phyloP scores from a whole-genome alignment of 1,140 invertebrate genomes.

The Macrobrachium rosenbergii region DNA sequence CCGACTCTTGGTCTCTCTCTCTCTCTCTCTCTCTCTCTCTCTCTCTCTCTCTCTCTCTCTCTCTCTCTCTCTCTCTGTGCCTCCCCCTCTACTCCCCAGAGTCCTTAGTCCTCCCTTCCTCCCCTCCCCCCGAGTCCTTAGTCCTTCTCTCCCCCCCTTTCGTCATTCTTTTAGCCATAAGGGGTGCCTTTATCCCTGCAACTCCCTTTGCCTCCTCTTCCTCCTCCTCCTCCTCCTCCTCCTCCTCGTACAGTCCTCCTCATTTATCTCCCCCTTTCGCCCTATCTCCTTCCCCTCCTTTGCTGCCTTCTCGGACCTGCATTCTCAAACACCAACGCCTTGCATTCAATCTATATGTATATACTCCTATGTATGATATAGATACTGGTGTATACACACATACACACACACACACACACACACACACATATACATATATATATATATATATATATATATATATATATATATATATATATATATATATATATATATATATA shows the following conservation, averaged over 20 bases:
- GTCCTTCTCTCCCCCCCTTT: constrained; percentile 3
- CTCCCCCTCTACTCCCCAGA: not conserved
- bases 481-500: not conserved
- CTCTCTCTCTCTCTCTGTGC: not conserved
- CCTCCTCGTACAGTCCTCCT: not conserved
- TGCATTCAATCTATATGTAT: too few relatives aligned
- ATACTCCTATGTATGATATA: too few relatives aligned
- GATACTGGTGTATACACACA: too few relatives aligned
- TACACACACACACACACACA: too few relatives aligned
- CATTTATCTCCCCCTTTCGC: not conserved
- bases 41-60: not conserved
- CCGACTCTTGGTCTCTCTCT: not conserved
- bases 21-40: not conserved
- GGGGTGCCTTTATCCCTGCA: not conserved
- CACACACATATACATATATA: not conserved
- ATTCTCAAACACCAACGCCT: too few relatives aligned
- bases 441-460: not conserved
- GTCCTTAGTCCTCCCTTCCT: not conserved
- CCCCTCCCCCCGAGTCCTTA: not conserved
- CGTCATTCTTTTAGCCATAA: too few relatives aligned
- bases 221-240: not conserved
- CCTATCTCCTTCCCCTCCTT: not conserved
- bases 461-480: not conserved
- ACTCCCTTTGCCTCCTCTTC: constrained; percentile 11
- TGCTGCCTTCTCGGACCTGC: too few relatives aligned